Conservation (phyloP, 1,140 invertebrate genomes). For the Colletes gigas region DNA sequence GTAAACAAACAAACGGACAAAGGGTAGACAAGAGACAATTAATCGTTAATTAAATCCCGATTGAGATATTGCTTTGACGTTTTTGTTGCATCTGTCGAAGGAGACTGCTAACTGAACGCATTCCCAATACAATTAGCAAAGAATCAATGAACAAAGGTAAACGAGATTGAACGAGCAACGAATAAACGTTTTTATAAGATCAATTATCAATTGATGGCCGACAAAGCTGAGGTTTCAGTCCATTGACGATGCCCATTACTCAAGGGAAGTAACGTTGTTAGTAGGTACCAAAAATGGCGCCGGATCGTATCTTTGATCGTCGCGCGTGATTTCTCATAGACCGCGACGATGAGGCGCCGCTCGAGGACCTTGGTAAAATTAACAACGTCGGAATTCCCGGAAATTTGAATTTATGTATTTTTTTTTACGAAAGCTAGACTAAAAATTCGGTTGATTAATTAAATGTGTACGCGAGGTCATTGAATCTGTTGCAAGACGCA, state of each 20-base stretch:
- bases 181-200: background rate
- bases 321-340: background rate
- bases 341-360: background rate
- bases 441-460: background rate
- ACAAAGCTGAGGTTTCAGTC: background rate
- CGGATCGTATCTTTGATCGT: background rate
- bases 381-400: background rate
- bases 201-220: background rate
- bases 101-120: background rate
- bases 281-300: constrained; percentile 6
- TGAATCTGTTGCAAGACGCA: too few species aligned
- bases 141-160: background rate
- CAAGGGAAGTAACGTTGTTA: background rate
- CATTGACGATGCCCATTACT: background rate
- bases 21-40: background rate
- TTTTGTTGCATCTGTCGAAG: background rate
- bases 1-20: background rate
- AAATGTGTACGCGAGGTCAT: background rate
- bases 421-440: background rate
- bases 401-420: background rate
- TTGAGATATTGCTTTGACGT: background rate
- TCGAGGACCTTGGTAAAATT: background rate
- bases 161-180: background rate
- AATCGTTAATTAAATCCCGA: constrained; percentile 8
- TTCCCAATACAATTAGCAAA: background rate